Base-by-base conservation (phyloP, 1,140 invertebrate genomes). In the Thalassaphorura encarpata region DNA sequence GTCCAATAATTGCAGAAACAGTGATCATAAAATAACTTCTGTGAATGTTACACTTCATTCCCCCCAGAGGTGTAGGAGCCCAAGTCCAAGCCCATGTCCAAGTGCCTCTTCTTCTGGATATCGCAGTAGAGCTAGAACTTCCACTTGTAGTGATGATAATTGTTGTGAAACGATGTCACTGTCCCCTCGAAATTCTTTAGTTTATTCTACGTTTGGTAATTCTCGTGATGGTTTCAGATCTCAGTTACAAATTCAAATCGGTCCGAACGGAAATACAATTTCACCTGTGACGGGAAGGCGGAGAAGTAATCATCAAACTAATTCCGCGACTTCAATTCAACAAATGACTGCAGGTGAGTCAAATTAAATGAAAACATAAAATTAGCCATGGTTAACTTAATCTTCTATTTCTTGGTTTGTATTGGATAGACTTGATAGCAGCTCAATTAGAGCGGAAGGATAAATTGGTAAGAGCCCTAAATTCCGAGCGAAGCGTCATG, bases 391-490 rank as follows among this genome's bases (percentile, higher is more conserved):
- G n/a, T 36, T 36, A 36, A n/a, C 33, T 36, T n/a, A 28, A 42
- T 42, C 36, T 5, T 52, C 39, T 40, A 42, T 36, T 45, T 21
- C 49, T 54, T 55, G 46, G 23, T 47, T 48, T 15, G 33, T 24
- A 26, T 13, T 47, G 33, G 50, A 31, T 27, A 64, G 63, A 64
- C 31, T 53, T 61, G 50, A 26, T 64, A 31, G 40, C 56, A 13
- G 55, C 58, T 28, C 63, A 64, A 58, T 43, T 48, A 29, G 56
- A 54, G 19, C 23, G 55, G 46, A 64, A 64, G 43, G 56, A 61
- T 21, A 56, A 61, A 31, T 45, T 64, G 27, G 36, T 23, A 19
- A 15, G 15, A 18, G 60, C 54, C 4, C 24, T 61, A 15, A 41
- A 24, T 33, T 21, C 28, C 18, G 52, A 56, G 28, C 54, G 46